A percentile compares a stretch with the other conserved stretches of the same genome.
These are phyloP conservation scores for Vipera ursinii DNA, from an alignment of 2,797 vertebrate species.

Conservation along the genomic window DNA sequence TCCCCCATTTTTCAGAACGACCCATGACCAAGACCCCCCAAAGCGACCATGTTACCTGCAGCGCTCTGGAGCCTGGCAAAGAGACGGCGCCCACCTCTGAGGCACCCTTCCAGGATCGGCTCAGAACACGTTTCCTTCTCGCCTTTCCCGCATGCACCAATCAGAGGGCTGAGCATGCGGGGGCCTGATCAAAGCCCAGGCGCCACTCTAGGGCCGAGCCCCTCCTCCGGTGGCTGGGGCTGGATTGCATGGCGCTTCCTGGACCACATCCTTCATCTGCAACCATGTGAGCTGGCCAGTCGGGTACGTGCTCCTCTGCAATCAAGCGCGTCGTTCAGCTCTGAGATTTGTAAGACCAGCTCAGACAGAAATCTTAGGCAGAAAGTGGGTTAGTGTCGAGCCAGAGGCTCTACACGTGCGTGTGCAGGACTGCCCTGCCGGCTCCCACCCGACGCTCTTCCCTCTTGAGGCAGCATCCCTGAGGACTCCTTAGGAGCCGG, in stretches of 20 bases:
- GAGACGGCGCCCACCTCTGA: neutral
- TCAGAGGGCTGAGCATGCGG: neutral
- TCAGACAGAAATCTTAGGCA: neutral
- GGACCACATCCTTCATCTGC: neutral
- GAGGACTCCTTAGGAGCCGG: no score
- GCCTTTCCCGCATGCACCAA: slow-evolving; percentile 26
- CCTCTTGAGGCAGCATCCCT: no score
- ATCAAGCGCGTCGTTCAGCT: neutral
- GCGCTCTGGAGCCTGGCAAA: neutral
- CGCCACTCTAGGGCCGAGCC: neutral
- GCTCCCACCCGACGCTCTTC: no score
- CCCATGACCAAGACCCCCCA: fast-evolving
- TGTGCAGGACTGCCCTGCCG: no score
- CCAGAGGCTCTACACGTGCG: neutral
- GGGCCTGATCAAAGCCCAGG: neutral
- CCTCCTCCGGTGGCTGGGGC: neutral
- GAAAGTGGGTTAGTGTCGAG: neutral
- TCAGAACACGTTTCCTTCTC: neutral
- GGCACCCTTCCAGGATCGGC: neutral
- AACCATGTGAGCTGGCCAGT: neutral
- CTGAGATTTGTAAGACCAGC: no score
- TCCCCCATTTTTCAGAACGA: neutral
- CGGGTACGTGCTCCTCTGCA: neutral
- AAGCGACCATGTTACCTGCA: neutral
- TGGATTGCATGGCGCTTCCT: neutral